Evolutionary conservation across 2,113 vertebrate genomes (phyloP), one percentile per base, ranked within the genome.

Genomic region (Ceyx margarethae): DNA sequence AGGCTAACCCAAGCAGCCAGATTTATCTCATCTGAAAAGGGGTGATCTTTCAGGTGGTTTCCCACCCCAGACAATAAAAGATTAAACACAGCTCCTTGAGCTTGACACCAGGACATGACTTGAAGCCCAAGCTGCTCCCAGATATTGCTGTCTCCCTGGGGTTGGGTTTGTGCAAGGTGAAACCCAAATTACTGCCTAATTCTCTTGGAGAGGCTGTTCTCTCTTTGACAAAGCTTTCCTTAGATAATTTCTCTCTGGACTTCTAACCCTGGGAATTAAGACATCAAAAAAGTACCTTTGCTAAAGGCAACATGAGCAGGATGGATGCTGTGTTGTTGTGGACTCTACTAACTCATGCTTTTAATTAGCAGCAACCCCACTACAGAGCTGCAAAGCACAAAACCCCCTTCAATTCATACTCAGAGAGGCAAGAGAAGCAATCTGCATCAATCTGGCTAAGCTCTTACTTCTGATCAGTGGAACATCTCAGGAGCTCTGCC

Each of bases 91-190:
- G 20, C 13, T 81, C 65, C 40, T 37, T 20, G 43, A 73, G 57
- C n/a, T 40, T 0, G 0, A 46, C 29, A 89, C 35, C 8, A 78
- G 15, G 23, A 67, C 6, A 6, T 6, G 28, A 75, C n/a, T 35
- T 25, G 28, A 74, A n/a, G 43, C 3, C 25, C 31, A 65, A 71
- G 15, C 37, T 29, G 15, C 31, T 83, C n/a, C 33, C 33, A 78
- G 65, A 78, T 13, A 10, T 43, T 69, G 18, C 43, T 61, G 29
- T 20, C 29, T 78, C 57, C 12, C 35, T 81, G 57, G 16, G 5
- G 13, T 8, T 83, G 17, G 5, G 31, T n/a, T 78, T 0, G 0
- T 15, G 25, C 48, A 89, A 74, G 35, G 17, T 42, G 13, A 86
- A 91, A 78, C 9, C 5, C 19, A 21, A 60, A 9, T 0, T 21